phyloP scores from a whole-genome alignment of 2,888 invertebrate genomes.

The Sthenelais limicola region DNA sequence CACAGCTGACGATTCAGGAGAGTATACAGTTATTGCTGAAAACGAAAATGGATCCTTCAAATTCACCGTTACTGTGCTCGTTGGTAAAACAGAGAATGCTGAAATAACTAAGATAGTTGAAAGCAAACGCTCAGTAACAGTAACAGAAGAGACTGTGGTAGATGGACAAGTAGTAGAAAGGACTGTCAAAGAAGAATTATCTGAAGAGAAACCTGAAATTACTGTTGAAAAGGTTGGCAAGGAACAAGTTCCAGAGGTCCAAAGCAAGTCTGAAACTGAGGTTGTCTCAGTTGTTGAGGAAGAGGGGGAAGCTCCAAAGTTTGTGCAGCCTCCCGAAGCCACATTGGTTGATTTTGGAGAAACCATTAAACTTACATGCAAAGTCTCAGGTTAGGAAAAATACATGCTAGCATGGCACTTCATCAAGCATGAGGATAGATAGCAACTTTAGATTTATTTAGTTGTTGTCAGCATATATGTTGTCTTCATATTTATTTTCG shows the following conservation, averaged over 20 bases:
- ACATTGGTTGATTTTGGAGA: constrained; percentile 35
- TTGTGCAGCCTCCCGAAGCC: constrained; percentile 40
- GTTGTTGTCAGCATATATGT: not conserved
- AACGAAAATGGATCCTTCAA: constrained; percentile 24
- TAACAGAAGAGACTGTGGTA: constrained; percentile 7
- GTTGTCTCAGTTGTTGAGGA: constrained; percentile 5
- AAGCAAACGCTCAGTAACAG: constrained; percentile 9
- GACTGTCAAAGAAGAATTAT: not conserved
- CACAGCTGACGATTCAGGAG: constrained; percentile 41
- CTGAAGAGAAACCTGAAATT: constrained; percentile 11
- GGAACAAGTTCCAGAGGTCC: not conserved
- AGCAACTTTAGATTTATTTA: not conserved
- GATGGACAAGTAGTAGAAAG: constrained; percentile 39
- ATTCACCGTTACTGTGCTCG: constrained; percentile 21
- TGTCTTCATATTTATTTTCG: not conserved
- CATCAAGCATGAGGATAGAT: not conserved
- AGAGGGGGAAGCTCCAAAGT: constrained; percentile 27
- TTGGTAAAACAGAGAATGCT: not conserved
- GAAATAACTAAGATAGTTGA: constrained; percentile 6
- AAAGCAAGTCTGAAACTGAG: not conserved
- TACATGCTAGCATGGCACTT: not conserved
- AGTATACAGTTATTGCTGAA: constrained; percentile 37
- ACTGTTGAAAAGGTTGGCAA: constrained; percentile 4
- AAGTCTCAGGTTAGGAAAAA: constrained; percentile 33
- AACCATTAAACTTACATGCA: constrained; percentile 41